Percentiles rank a stretch among this genome's conserved stretches.
phyloP scores from a whole-genome alignment of 2,888 invertebrate species.

The Drosophila tripunctata region DNA sequence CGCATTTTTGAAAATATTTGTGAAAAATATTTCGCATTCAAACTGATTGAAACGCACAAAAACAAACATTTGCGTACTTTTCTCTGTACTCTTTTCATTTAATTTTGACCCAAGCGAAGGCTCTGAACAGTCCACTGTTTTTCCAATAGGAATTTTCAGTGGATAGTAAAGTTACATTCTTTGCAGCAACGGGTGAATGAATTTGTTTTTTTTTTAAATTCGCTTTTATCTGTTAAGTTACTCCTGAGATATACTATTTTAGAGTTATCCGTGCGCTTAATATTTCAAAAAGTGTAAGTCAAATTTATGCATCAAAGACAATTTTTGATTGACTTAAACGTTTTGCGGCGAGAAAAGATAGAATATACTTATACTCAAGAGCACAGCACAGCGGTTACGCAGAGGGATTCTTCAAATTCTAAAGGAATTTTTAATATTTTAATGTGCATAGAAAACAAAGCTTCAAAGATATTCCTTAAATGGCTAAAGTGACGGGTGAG shows the following conservation, averaged over 20 bases:
- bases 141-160: slow-evolving; percentile 26
- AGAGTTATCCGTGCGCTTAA: background rate
- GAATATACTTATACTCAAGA: slow-evolving; percentile 18
- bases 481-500: slow-evolving; percentile 51
- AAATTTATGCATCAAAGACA: slow-evolving; percentile 34
- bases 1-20: slow-evolving; percentile 61
- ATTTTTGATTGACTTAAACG: slow-evolving; percentile 35
- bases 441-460: slow-evolving; percentile 51
- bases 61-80: slow-evolving; percentile 65
- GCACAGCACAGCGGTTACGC: too few relatives aligned
- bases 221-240: background rate
- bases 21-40: slow-evolving; percentile 72
- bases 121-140: slow-evolving; percentile 21
- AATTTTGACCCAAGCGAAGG: slow-evolving; percentile 37
- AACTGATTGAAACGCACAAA: slow-evolving; percentile 69
- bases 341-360: slow-evolving; percentile 25
- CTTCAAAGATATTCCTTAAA: slow-evolving; percentile 41
- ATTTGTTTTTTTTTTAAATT: background rate
- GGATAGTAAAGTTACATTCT: slow-evolving; percentile 2
- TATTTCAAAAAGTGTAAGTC: background rate
- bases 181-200: background rate
- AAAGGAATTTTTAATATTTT: slow-evolving; percentile 81
- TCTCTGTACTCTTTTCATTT: slow-evolving; percentile 48
- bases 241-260: background rate
- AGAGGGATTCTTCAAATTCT: slow-evolving; percentile 51